Conservation (phyloP, 2,888 invertebrate species). For the Coleophora flavipennella region DNA sequence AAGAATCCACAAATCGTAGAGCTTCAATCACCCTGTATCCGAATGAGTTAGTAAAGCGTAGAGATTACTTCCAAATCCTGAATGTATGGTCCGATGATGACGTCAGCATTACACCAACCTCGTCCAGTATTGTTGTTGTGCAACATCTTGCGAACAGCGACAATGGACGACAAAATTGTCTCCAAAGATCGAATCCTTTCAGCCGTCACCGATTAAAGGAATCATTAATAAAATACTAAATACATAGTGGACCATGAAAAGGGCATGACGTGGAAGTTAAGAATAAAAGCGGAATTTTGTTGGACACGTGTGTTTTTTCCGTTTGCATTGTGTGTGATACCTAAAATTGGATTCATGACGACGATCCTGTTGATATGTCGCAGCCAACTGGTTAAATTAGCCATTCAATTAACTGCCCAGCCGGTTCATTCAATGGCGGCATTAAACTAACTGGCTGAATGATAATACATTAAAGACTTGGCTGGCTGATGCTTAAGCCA, state of each 20-base stretch:
- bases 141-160: conserved; percentile 52
- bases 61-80: conserved; percentile 48
- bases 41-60: conserved; percentile 28
- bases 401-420: too few relatives aligned
- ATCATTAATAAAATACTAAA: conserved; percentile 63
- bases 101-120: conserved; percentile 40
- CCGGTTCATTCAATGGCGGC: too few relatives aligned
- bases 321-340: conserved; percentile 6
- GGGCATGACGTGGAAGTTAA: conserved; percentile 33
- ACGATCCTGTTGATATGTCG: too few relatives aligned
- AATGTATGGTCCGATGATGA: conserved; percentile 61
- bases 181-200: conserved; percentile 50
- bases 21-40: conserved; percentile 40
- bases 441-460: too few relatives aligned
- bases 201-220: conserved; percentile 33
- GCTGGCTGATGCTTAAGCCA: too few relatives aligned
- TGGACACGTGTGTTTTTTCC: conserved; percentile 34
- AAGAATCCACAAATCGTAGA: not conserved
- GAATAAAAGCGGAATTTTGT: conserved; percentile 33
- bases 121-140: conserved; percentile 56
- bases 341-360: too few relatives aligned
- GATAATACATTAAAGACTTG: too few relatives aligned
- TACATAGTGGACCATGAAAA: conserved; percentile 36
- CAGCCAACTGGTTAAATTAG: too few relatives aligned
- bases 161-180: conserved; percentile 58